These are phyloP conservation scores for Chelonia mydas DNA, from an alignment of 2,797 vertebrate genomes.

Conservation along the genomic window DNA sequence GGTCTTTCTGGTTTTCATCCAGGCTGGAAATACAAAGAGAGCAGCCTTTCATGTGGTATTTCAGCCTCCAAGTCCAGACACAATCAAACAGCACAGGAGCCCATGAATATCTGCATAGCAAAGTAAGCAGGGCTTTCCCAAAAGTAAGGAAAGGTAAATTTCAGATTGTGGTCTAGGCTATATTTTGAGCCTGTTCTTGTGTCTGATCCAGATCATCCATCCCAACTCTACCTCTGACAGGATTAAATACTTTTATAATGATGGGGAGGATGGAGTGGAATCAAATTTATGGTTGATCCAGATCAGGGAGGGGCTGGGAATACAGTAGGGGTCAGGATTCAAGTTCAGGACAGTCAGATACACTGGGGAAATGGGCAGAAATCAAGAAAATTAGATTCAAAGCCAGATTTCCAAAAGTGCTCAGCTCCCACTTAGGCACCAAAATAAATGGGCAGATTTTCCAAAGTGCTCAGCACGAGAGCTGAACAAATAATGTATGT, in stretches of 20 bases:
- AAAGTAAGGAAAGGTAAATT: neutral
- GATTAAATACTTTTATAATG: neutral
- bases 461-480: neutral
- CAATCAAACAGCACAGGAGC: constrained; percentile 1
- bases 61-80: neutral
- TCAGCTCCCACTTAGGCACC: neutral
- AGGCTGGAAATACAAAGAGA: neutral
- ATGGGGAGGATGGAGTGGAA: neutral
- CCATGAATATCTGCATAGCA: neutral
- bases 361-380: neutral
- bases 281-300: neutral
- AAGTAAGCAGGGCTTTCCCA: neutral
- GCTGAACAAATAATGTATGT: neutral
- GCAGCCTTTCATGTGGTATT: constrained; percentile 6
- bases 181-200: neutral
- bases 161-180: neutral
- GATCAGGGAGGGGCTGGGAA: accelerated
- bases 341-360: neutral
- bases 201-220: neutral
- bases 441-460: neutral
- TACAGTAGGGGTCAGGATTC: neutral
- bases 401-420: neutral
- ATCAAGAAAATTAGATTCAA: neutral
- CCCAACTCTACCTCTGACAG: neutral
- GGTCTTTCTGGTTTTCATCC: constrained; percentile 51